A percentile compares a stretch with the other conserved stretches of the same genome.
These are phyloP conservation scores for Sympetrum striolatum DNA, from an alignment of 2,888 invertebrate species.

Conservation along the genomic window DNA sequence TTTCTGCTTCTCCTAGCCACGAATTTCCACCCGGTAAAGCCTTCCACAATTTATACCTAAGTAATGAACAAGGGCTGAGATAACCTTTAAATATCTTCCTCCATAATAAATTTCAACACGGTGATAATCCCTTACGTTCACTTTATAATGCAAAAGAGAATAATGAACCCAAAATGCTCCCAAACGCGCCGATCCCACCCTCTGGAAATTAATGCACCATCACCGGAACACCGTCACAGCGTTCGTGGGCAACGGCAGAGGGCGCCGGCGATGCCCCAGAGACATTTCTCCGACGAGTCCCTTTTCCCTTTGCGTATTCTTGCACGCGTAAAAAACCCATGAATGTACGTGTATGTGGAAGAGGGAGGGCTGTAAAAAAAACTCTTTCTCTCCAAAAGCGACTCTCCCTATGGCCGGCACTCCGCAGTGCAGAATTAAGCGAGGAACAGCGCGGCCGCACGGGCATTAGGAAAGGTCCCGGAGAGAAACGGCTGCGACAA, in stretches of 20 bases:
- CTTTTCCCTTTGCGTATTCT: background rate
- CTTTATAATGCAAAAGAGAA: too few relatives aligned
- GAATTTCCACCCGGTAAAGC: too few relatives aligned
- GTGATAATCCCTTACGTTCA: too few relatives aligned
- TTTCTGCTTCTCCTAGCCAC: too few relatives aligned
- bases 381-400: background rate
- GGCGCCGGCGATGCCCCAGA: background rate
- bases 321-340: background rate
- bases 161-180: too few relatives aligned
- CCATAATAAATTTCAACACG: too few relatives aligned
- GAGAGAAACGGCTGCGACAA: conserved; percentile 16
- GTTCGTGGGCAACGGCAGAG: background rate
- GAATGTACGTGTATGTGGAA: background rate
- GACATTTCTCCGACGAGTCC: background rate
- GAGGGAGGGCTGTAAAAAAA: background rate
- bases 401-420: background rate
- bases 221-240: background rate
- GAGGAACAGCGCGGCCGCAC: background rate
- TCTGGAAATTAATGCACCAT: background rate
- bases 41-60: too few relatives aligned
- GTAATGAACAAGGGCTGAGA: too few relatives aligned
- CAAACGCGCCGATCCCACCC: too few relatives aligned
- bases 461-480: background rate
- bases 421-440: conserved; percentile 27
- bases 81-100: too few relatives aligned